Percentiles rank a stretch among this genome's conserved stretches.
These are phyloP conservation scores for Strix occidentalis DNA, from an alignment of 2,797 vertebrate genomes.

Conservation along the genomic window DNA sequence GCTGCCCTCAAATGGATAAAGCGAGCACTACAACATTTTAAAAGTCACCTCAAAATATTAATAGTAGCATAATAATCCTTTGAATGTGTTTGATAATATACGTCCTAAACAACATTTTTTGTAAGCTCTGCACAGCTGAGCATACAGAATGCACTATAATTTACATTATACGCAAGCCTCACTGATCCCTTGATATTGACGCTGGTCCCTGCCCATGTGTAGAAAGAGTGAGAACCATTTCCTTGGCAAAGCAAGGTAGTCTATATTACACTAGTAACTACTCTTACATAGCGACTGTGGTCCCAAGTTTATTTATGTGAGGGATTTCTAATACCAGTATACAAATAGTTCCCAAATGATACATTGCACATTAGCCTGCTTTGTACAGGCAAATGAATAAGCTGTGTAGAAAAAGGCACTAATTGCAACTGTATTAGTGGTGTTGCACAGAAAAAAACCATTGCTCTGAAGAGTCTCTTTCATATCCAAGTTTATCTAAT, in stretches of 20 bases:
- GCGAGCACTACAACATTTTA: slow-evolving; percentile 43
- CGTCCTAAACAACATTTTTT: neutral
- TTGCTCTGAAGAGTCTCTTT: neutral
- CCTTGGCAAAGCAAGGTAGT: neutral
- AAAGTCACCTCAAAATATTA: neutral
- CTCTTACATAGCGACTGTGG: fast-evolving
- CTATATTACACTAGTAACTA: neutral
- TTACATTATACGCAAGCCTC: neutral
- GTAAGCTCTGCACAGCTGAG: neutral
- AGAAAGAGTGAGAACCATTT: neutral
- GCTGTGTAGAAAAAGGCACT: neutral
- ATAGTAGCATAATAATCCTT: neutral
- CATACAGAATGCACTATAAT: neutral
- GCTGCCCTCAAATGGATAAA: slow-evolving; percentile 74
- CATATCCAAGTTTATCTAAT: neutral
- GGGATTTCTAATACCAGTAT: neutral
- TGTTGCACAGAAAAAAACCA: neutral
- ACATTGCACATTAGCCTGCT: neutral
- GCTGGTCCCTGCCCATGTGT: neutral
- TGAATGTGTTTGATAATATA: neutral
- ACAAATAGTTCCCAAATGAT: neutral
- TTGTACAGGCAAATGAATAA: neutral
- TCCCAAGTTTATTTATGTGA: neutral
- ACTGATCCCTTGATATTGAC: neutral
- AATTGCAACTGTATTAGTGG: neutral